These are phyloP conservation scores for Xestia c-nigrum DNA, from an alignment of 2,888 invertebrate genomes.

Conservation along the genomic window DNA sequence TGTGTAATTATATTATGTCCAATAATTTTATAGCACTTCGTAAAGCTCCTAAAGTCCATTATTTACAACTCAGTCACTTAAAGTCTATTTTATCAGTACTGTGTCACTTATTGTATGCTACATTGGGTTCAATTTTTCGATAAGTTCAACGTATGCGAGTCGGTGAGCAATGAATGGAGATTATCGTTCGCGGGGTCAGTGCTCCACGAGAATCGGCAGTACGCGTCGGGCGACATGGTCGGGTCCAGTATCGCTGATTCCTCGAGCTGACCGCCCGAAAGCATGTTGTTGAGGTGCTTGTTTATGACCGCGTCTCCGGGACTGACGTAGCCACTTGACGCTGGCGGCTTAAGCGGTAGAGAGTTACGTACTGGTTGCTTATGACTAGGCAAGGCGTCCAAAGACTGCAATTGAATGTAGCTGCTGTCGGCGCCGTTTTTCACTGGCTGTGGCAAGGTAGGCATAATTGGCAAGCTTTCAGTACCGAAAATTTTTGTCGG, in stretches of 20 bases:
- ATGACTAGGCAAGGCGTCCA: conserved; percentile 85
- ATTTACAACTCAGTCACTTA: conserved; percentile 85
- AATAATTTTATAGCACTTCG: conserved; percentile 81
- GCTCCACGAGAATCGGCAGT: conserved; percentile 89
- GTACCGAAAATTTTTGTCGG: conserved; percentile 81
- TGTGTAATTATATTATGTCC: conserved; percentile 83
- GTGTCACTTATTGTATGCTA: conserved; percentile 73
- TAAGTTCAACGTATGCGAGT: conserved; percentile 80
- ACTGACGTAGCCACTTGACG: conserved; percentile 84
- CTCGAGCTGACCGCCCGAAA: conserved; percentile 81
- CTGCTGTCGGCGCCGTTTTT: conserved; percentile 83
- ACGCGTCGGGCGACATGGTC: conserved; percentile 88
- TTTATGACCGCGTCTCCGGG: conserved; percentile 85
- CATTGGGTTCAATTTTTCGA: conserved; percentile 81
- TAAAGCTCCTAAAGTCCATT: conserved; percentile 82
- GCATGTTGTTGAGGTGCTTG: conserved; percentile 86
- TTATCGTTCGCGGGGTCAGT: conserved; percentile 87
- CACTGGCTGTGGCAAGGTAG: conserved; percentile 82
- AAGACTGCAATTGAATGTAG: conserved; percentile 86
- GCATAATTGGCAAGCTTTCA: conserved; percentile 87
- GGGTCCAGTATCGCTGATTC: conserved; percentile 86
- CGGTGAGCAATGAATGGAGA: conserved; percentile 84
- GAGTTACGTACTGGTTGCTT: conserved; percentile 79
- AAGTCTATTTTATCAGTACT: conserved; percentile 78
- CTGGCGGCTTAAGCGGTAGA: conserved; percentile 80